Conservation (phyloP, 2,797 vertebrate genomes). For the Amblyopsis hoosieri region DNA sequence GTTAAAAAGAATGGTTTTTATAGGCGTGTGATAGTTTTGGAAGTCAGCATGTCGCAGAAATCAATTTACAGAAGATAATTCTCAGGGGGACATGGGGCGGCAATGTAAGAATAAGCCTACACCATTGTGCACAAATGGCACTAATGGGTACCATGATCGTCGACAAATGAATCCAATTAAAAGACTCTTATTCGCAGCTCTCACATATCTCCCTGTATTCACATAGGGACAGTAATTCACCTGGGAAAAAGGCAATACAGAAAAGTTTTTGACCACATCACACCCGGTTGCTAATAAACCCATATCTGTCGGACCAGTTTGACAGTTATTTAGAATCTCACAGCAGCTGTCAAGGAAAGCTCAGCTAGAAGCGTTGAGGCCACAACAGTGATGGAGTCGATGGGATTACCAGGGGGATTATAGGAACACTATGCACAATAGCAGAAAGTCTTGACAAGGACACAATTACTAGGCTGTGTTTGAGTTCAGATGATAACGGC, state of each 20-base stretch:
- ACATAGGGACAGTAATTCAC: constrained; percentile 38
- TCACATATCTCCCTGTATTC: constrained; percentile 47
- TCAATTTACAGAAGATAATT: constrained; percentile 76
- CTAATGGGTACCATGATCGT: constrained; percentile 76
- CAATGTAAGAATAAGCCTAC: constrained; percentile 69
- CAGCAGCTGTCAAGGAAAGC: constrained; percentile 62
- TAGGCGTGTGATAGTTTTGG: constrained; percentile 37
- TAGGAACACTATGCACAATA: constrained; percentile 69
- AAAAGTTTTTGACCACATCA: constrained; percentile 42
- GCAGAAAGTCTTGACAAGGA: constrained; percentile 68
- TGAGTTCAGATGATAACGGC: constrained; percentile 65
- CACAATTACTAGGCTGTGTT: constrained; percentile 65
- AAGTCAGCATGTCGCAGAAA: constrained; percentile 51
- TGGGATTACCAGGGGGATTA: constrained; percentile 80
- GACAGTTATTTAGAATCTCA: constrained; percentile 49
- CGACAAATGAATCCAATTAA: constrained; percentile 78
- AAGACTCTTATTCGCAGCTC: constrained; percentile 61
- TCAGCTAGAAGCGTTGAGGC: constrained; percentile 45
- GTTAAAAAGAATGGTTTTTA: constrained; percentile 25
- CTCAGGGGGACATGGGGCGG: constrained; percentile 62
- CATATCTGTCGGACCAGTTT: constrained; percentile 44
- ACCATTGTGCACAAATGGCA: constrained; percentile 66
- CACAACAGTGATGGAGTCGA: constrained; percentile 49
- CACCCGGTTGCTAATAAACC: constrained; percentile 48
- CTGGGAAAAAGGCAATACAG: constrained; percentile 27